Conservation (phyloP, 2,797 vertebrate genomes). For the Myiotriccus ornatus region DNA sequence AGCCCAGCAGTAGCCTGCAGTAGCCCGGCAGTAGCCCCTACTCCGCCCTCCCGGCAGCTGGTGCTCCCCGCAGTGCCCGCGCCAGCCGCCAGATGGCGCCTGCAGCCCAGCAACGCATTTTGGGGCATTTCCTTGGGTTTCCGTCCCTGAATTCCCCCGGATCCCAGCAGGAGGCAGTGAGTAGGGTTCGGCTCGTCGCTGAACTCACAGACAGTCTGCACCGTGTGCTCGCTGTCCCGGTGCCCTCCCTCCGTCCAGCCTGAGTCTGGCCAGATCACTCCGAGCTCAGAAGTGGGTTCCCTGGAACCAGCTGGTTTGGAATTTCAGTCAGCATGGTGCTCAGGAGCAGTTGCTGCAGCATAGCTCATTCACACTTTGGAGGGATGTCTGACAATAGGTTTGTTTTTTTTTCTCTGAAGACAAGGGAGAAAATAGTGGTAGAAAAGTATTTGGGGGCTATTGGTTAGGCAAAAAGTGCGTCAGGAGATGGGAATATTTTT, state of each 20-base stretch:
- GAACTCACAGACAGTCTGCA: fast-evolving
- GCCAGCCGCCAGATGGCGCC: constrained; percentile 17
- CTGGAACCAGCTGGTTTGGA: background rate
- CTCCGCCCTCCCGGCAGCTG: background rate
- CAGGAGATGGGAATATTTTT: background rate
- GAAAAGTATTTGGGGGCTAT: no score
- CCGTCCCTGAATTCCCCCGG: fast-evolving
- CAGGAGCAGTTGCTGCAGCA: background rate
- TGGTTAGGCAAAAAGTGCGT: background rate
- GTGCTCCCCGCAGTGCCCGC: background rate
- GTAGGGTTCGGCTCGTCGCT: fast-evolving
- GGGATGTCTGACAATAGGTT: background rate
- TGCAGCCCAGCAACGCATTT: fast-evolving
- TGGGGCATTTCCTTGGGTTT: background rate
- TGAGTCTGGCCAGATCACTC: fast-evolving
- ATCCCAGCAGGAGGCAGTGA: fast-evolving
- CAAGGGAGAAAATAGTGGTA: background rate
- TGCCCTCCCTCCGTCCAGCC: fast-evolving
- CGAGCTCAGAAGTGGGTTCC: fast-evolving
- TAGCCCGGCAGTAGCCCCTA: no score
- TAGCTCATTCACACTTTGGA: background rate
- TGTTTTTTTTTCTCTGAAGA: background rate
- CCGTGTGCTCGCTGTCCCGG: fast-evolving
- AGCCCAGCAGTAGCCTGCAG: no score
- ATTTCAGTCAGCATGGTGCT: background rate